Conservation (phyloP, 2,888 invertebrate genomes). For the Galeruca laticollis region DNA sequence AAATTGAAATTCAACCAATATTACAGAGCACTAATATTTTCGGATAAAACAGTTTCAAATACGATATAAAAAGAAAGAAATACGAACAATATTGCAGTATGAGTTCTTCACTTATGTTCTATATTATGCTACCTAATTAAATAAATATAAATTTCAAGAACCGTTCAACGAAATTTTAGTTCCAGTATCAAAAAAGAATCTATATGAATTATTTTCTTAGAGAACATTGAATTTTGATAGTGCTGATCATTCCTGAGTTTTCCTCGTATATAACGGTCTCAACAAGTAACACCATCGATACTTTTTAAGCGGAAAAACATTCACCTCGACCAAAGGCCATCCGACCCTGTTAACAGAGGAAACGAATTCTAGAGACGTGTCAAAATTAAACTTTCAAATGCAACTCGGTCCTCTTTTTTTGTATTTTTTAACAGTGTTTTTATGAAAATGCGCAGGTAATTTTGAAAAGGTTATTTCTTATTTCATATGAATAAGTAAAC, state of each 20-base stretch:
- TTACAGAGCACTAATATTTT: too few species aligned
- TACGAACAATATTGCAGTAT: too few species aligned
- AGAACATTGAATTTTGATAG: too few species aligned
- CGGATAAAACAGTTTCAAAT: too few species aligned
- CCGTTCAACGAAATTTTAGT: too few species aligned
- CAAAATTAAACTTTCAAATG: conserved; percentile 10
- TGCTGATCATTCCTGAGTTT: background rate
- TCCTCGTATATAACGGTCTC: background rate
- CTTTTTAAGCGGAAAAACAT: conserved; percentile 3
- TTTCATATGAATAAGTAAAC: background rate
- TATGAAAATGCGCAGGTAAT: conserved; percentile 8
- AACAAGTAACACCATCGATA: background rate
- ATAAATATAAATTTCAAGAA: too few species aligned
- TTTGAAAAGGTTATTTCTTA: conserved; percentile 1
- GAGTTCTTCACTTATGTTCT: too few species aligned
- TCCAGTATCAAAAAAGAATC: too few species aligned
- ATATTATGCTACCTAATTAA: too few species aligned
- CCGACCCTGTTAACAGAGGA: conserved; percentile 2
- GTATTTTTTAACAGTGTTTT: background rate
- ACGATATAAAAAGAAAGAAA: too few species aligned
- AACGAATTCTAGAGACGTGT: conserved; percentile 5
- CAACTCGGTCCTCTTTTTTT: conserved; percentile 10
- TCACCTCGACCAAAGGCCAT: conserved; percentile 1
- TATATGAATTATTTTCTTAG: too few species aligned
- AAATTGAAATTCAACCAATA: too few species aligned